Conservation (phyloP, 1,140 invertebrate species). For the Habropoda laboriosa region DNA sequence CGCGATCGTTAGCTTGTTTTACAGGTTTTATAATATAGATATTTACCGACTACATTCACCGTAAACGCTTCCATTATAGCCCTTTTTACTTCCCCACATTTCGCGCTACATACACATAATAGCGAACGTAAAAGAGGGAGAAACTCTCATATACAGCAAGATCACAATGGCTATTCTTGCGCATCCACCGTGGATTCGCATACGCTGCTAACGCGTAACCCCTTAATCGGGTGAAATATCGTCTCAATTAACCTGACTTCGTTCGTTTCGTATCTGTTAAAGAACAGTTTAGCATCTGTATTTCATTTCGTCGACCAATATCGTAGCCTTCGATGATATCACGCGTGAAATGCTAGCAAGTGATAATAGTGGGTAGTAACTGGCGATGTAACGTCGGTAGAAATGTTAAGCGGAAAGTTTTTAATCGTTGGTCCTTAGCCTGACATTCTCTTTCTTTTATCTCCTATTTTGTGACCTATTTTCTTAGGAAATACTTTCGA, state of each 20-base stretch:
- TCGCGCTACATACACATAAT: not conserved
- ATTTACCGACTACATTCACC: not conserved
- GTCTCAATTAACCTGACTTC: slow-evolving; percentile 34
- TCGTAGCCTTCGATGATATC: too few species aligned
- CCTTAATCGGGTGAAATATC: slow-evolving; percentile 8
- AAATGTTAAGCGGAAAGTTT: too few species aligned
- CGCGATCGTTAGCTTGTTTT: not conserved
- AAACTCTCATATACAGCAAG: slow-evolving; percentile 6
- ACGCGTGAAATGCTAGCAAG: too few species aligned
- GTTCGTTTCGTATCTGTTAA: slow-evolving; percentile 1
- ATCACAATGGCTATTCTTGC: not conserved
- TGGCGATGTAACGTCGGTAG: too few species aligned
- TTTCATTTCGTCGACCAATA: too few species aligned
- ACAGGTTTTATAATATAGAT: not conserved
- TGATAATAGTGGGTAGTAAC: too few species aligned
- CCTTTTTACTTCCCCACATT: not conserved
- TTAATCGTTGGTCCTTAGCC: too few species aligned
- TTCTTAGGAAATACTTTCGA: too few species aligned
- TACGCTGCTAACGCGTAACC: not conserved
- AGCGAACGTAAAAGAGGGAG: slow-evolving; percentile 4
- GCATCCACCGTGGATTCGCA: slow-evolving; percentile 32
- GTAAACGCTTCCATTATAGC: not conserved
- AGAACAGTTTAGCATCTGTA: not conserved
- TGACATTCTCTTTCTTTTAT: too few species aligned
- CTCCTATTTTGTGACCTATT: too few species aligned